Evolutionary conservation across 2,888 invertebrate genomes (phyloP).

Genomic region (Drosophila gaucha): DNA sequence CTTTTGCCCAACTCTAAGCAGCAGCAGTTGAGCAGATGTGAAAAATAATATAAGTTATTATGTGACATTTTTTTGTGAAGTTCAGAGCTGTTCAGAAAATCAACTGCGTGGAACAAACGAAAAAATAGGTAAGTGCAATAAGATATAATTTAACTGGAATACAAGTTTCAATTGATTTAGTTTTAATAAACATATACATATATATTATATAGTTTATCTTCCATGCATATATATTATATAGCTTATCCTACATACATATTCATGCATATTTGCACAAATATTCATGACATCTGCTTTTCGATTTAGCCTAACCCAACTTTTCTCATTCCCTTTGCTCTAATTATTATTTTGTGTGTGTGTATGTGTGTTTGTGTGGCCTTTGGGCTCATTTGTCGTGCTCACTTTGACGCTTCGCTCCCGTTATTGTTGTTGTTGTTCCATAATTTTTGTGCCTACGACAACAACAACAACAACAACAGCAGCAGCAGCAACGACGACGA

Average conservation of each 20-base stretch:
- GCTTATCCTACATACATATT: background rate
- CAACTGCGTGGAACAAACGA: too few relatives aligned
- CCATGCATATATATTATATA: too few relatives aligned
- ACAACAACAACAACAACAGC: background rate
- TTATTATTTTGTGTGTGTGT: conserved; percentile 9
- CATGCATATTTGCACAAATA: background rate
- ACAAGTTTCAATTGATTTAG: background rate
- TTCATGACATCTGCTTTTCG: background rate
- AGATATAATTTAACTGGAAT: background rate
- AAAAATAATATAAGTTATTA: too few relatives aligned
- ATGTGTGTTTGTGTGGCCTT: background rate
- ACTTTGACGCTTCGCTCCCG: conserved; percentile 11
- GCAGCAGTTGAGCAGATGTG: too few relatives aligned
- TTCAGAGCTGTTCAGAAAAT: too few relatives aligned
- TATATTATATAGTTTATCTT: too few relatives aligned
- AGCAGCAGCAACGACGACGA: background rate
- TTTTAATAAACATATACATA: background rate
- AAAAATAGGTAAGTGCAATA: background rate
- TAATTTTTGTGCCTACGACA: conserved; percentile 27
- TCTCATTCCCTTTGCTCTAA: background rate
- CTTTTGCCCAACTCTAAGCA: too few relatives aligned
- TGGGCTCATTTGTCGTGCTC: conserved; percentile 3
- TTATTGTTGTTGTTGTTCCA: conserved; percentile 39
- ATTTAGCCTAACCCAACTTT: background rate
- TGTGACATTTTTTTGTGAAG: too few relatives aligned